These are phyloP conservation scores for Hirtodrosophila cameraria DNA, from an alignment of 2,888 invertebrate genomes.

Conservation along the genomic window DNA sequence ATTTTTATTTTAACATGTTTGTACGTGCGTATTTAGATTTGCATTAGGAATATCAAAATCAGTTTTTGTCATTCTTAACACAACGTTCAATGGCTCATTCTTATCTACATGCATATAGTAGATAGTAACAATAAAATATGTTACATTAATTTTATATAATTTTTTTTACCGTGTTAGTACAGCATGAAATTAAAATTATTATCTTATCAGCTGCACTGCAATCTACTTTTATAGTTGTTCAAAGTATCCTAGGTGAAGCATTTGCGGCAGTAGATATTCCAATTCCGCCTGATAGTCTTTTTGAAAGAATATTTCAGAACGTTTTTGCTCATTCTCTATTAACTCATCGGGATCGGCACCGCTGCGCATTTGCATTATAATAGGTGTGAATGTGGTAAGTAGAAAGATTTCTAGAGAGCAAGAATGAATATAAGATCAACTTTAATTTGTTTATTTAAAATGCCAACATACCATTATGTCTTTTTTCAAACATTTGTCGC, in stretches of 20 bases:
- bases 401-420: constrained; percentile 30
- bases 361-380: constrained; percentile 27
- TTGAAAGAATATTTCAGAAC: constrained; percentile 13
- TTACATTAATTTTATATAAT: no score
- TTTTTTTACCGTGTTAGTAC: no score
- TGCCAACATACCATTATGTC: constrained; percentile 43
- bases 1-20: no score
- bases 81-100: no score
- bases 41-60: no score
- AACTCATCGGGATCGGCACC: constrained; percentile 23
- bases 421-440: background rate
- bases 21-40: no score
- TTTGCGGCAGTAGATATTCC: constrained; percentile 30
- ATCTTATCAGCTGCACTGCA: no score
- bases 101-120: no score
- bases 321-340: background rate
- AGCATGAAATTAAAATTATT: no score
- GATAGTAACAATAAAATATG: no score
- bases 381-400: constrained; percentile 30
- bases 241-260: constrained; percentile 42
- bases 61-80: no score
- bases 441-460: background rate
- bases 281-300: constrained; percentile 28
- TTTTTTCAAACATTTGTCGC: constrained; percentile 50
- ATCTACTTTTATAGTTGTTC: constrained; percentile 13